phyloP scores from a whole-genome alignment of 2,113 vertebrate species.

The Anser brachyrhynchus region DNA sequence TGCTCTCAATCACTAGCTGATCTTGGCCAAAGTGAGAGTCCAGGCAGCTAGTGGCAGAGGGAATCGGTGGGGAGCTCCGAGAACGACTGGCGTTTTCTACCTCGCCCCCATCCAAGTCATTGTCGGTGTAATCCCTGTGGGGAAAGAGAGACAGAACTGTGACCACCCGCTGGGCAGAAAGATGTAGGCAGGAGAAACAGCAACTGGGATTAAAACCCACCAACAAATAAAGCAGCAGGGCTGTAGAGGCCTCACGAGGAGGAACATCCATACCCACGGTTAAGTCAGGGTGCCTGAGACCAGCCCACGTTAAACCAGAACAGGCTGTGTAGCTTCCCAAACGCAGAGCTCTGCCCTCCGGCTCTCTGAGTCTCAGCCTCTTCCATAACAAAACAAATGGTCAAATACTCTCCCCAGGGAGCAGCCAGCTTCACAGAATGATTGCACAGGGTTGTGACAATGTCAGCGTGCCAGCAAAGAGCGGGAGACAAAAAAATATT shows the following conservation, averaged over 20 bases:
- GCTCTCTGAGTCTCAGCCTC: not conserved
- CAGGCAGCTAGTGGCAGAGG: conserved; percentile 69
- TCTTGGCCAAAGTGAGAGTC: conserved; percentile 75
- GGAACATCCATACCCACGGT: rapidly evolving
- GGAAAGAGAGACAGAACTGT: not conserved
- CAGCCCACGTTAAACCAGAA: not conserved
- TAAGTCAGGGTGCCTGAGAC: not conserved
- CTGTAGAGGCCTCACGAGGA: not conserved
- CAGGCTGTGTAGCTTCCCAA: not conserved
- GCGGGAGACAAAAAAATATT: not conserved
- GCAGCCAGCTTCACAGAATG: not conserved
- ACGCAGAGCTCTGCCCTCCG: not conserved
- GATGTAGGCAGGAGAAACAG: not conserved
- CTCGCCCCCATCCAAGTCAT: conserved; percentile 84
- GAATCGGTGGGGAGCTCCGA: conserved; percentile 69
- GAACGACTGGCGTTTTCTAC: conserved; percentile 77
- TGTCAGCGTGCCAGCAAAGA: not conserved
- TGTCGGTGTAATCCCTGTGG: conserved; percentile 85
- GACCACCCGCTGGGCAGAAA: not conserved
- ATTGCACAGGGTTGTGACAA: not conserved
- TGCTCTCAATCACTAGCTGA: conserved; percentile 69
- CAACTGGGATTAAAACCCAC: not conserved
- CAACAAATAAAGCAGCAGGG: not conserved
- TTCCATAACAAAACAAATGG: not conserved
- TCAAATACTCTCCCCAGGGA: not conserved